Percentiles rank a stretch among this genome's conserved stretches.
Evolutionary conservation across 2,888 invertebrate species (phyloP).

Genomic region (Criorhina ranunculi): DNA sequence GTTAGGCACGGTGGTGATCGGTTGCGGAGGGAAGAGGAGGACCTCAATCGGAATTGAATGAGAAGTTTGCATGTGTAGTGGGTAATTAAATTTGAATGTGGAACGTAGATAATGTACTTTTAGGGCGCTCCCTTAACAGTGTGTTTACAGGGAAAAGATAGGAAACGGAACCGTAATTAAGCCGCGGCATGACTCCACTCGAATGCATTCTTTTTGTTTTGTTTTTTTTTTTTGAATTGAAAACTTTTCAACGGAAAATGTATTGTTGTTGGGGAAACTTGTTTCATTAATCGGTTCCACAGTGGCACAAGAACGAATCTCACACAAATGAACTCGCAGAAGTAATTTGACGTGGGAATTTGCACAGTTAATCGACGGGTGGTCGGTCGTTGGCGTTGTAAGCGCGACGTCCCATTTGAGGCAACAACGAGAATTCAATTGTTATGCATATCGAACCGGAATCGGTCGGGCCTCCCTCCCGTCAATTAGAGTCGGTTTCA

Average conservation of each 20-base stretch:
- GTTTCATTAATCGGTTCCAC: not conserved
- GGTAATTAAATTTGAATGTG: slow-evolving; percentile 42
- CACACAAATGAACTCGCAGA: not conserved
- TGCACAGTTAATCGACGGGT: slow-evolving; percentile 2
- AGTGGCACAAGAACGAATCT: not conserved
- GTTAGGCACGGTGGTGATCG: not conserved
- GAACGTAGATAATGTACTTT: slow-evolving; percentile 30
- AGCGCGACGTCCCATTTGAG: not conserved
- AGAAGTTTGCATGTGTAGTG: slow-evolving; percentile 7
- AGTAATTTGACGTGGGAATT: slow-evolving; percentile 27
- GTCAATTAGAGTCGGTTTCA: slow-evolving; percentile 1
- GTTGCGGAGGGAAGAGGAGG: too few species aligned
- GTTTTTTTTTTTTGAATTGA: not conserved
- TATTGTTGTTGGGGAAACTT: slow-evolving; percentile 7
- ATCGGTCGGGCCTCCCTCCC: too few species aligned
- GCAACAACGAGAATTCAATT: slow-evolving; percentile 7
- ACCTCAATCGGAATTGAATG: not conserved
- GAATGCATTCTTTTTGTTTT: slow-evolving; percentile 3
- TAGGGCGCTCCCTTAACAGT: not conserved
- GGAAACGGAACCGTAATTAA: slow-evolving; percentile 46
- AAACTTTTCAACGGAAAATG: not conserved
- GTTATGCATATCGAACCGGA: slow-evolving; percentile 7
- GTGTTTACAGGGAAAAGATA: slow-evolving; percentile 4
- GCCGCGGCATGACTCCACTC: slow-evolving; percentile 42
- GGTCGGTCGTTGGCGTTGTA: not conserved